Evolutionary conservation across 2,113 vertebrate species (phyloP).

Genomic region (Passer montanus): DNA sequence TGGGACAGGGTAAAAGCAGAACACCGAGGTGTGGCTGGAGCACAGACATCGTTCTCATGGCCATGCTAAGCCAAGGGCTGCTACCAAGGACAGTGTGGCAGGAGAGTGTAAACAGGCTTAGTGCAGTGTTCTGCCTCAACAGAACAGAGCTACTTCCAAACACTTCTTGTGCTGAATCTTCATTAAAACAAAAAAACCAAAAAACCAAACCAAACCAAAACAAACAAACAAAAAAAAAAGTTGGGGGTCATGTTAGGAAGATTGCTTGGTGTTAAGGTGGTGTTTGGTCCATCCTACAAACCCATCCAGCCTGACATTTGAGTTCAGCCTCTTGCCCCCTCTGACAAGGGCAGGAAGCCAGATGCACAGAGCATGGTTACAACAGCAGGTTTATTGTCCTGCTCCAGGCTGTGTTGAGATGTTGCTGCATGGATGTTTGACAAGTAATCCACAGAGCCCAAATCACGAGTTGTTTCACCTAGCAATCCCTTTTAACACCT

Average conservation of each 20-base stretch:
- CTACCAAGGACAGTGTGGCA: fast-evolving
- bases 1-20: not conserved
- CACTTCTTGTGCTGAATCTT: not conserved
- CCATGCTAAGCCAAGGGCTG: not conserved
- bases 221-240: not conserved
- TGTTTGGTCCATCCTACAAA: not conserved
- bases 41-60: fast-evolving
- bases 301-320: not conserved
- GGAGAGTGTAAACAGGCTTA: not conserved
- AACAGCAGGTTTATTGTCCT: not conserved
- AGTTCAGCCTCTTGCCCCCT: not conserved
- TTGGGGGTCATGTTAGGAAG: not conserved
- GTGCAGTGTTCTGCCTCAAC: not conserved
- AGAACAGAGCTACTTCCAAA: not conserved
- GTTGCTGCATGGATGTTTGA: not conserved
- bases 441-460: not conserved
- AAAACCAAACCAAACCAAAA: too few species aligned
- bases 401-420: not conserved
- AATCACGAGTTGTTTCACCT: not conserved
- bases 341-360: not conserved
- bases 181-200: not conserved
- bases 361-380: not conserved
- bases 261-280: not conserved
- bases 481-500: not conserved
- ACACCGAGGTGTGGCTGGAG: not conserved